Percentiles rank a stretch among this genome's conserved stretches.
Conservation (phyloP, 2,888 invertebrate species). For the Philopedon plagiatum region DNA sequence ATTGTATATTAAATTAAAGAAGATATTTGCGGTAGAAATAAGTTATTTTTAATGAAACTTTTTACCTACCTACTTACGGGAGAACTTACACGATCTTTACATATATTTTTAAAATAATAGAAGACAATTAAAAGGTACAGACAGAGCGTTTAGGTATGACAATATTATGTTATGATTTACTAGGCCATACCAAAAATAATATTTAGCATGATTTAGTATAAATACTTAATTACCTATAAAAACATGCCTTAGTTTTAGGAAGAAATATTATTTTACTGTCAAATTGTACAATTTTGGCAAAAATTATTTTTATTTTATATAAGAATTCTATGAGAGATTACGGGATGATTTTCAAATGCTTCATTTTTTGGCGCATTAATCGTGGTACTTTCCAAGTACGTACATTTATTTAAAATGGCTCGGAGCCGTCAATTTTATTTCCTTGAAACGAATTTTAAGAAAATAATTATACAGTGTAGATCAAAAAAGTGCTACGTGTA, state of each 20-base stretch:
- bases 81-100: slow-evolving; percentile 12
- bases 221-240: slow-evolving; percentile 9
- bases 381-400: too few species aligned
- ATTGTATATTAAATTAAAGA: slow-evolving; percentile 38
- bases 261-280: background rate
- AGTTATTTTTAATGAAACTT: slow-evolving; percentile 23
- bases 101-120: slow-evolving; percentile 29
- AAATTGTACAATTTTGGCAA: background rate
- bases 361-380: too few species aligned
- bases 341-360: too few species aligned
- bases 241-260: slow-evolving; percentile 42
- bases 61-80: background rate
- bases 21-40: slow-evolving; percentile 37
- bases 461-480: too few species aligned
- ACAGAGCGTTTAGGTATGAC: slow-evolving; percentile 34
- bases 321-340: too few species aligned
- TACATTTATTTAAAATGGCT: too few species aligned
- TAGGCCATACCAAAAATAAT: slow-evolving; percentile 36
- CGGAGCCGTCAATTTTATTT: too few species aligned
- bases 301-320: too few species aligned
- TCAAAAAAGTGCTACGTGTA: too few species aligned
- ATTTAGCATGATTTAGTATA: slow-evolving; percentile 38
- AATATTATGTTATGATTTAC: slow-evolving; percentile 39
- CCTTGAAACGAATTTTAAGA: too few species aligned
- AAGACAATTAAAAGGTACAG: slow-evolving; percentile 26